phyloP scores from a whole-genome alignment of 2,797 vertebrate species.

The Valencia hispanica region DNA sequence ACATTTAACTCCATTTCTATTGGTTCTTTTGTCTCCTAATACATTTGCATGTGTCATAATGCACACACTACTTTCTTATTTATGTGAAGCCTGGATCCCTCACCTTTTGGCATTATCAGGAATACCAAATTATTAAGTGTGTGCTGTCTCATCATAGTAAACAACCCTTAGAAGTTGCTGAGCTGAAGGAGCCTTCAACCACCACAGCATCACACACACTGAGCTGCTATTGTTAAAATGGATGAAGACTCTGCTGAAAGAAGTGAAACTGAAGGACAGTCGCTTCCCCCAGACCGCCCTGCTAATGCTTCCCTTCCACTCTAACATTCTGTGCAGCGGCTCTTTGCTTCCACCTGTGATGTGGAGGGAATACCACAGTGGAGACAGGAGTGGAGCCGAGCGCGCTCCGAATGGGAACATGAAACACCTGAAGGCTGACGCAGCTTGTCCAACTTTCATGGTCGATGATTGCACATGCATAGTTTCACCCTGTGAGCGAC shows the following conservation, averaged over 20 bases:
- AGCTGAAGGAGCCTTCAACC: slow-evolving; percentile 16
- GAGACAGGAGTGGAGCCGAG: slow-evolving; percentile 65
- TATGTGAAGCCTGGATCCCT: slow-evolving; percentile 7
- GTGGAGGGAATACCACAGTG: slow-evolving; percentile 58
- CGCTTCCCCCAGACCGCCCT: slow-evolving; percentile 12
- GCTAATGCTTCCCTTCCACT: slow-evolving; percentile 9
- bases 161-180: slow-evolving; percentile 4
- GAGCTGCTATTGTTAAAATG: slow-evolving; percentile 23
- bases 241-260: slow-evolving; percentile 33
- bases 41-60: slow-evolving; percentile 38
- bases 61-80: not conserved
- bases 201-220: slow-evolving; percentile 18
- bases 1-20: slow-evolving; percentile 54
- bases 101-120: slow-evolving; percentile 4
- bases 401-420: slow-evolving; percentile 30
- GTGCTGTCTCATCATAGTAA: slow-evolving; percentile 17
- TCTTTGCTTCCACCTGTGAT: slow-evolving; percentile 68
- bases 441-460: slow-evolving; percentile 26
- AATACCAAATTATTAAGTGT: slow-evolving; percentile 24
- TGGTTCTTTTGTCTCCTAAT: slow-evolving; percentile 43
- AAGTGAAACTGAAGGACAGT: slow-evolving; percentile 28
- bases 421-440: slow-evolving; percentile 49
- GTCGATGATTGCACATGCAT: slow-evolving; percentile 16
- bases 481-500: not conserved
- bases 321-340: slow-evolving; percentile 54